phyloP scores from a whole-genome alignment of 2,113 vertebrate genomes.

The Eptesicus fuscus region DNA sequence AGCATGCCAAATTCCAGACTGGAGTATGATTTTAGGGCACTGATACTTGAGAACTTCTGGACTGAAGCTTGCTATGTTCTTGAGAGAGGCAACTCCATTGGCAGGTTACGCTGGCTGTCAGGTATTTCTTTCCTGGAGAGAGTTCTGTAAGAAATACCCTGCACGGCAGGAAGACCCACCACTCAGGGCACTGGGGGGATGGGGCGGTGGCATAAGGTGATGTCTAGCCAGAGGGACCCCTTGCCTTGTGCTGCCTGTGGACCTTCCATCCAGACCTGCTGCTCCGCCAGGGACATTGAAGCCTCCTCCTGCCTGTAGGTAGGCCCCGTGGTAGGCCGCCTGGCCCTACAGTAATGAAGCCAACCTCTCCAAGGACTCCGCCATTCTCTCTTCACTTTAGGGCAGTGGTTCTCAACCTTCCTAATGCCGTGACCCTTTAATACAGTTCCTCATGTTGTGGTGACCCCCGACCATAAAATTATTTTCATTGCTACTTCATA shows the following conservation, averaged over 20 bases:
- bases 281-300: not conserved
- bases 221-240: not conserved
- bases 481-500: too few relatives aligned
- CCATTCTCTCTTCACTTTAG: not conserved
- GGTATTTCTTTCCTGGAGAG: not conserved
- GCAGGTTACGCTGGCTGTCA: not conserved
- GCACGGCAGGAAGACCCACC: not conserved
- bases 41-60: not conserved
- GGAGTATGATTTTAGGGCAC: not conserved
- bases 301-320: not conserved
- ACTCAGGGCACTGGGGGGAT: not conserved
- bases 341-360: not conserved
- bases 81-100: not conserved
- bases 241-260: not conserved
- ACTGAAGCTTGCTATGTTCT: not conserved
- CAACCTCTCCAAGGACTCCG: not conserved
- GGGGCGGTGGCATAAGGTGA: not conserved
- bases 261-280: not conserved
- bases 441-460: too few relatives aligned
- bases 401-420: not conserved
- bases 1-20: not conserved
- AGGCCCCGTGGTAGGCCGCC: not conserved
- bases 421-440: too few relatives aligned
- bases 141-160: not conserved
- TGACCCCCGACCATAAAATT: too few relatives aligned